Evolutionary conservation across 1,140 invertebrate genomes (phyloP), one percentile per base, ranked within the genome.

Genomic region (Drosophila kepulauana): DNA sequence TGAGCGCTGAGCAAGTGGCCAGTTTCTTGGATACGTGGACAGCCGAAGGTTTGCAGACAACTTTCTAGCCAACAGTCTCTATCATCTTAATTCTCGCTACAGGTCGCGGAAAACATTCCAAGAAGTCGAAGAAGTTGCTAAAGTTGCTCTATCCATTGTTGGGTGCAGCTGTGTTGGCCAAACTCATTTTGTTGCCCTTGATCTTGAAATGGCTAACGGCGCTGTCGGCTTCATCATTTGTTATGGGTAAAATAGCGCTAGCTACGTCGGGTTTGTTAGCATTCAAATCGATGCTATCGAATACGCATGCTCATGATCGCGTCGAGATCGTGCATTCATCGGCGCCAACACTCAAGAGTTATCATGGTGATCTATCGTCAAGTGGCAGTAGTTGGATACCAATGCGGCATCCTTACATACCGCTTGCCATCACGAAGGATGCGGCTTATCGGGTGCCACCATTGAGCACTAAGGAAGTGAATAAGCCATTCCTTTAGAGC

Each of bases 201-300:
- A 93, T 94, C 11, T 77, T 96, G 54, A 96, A 95, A 77, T 93
- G 93, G 15, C 77, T 96, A 7, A 94, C 95, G 3, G 93, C 96
- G 52, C 80, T 96, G 7, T 95, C 95, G 20, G 93, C 94, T 11
- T 94, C 94, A 74, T 94, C 94, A 1, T 93, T 95, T 43, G 88
- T 95, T n/a, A 92, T 95, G 57, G 94, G 94, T 68, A 91, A 94
- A 71, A 94, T 94, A 76, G 94, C 94, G 13, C 81, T 94, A 20
- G 58, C 73, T n/a, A 73, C 79, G 5, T 81, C 91, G 3, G 81
- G 88, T 10, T 91, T 94, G 11, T 64, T 94, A 48, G 94, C 93
- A 13, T 54, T 92, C 1, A 92, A 82, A 62, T 91, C 69, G 56
- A 82, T 91, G 28, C 33, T 92, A 8, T 63, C 84, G 4, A 58